A percentile compares a stretch with the other conserved stretches of the same genome.
These are phyloP conservation scores for Sigmodon hispidus DNA, from an alignment of 2,113 vertebrate genomes.

Conservation along the genomic window DNA sequence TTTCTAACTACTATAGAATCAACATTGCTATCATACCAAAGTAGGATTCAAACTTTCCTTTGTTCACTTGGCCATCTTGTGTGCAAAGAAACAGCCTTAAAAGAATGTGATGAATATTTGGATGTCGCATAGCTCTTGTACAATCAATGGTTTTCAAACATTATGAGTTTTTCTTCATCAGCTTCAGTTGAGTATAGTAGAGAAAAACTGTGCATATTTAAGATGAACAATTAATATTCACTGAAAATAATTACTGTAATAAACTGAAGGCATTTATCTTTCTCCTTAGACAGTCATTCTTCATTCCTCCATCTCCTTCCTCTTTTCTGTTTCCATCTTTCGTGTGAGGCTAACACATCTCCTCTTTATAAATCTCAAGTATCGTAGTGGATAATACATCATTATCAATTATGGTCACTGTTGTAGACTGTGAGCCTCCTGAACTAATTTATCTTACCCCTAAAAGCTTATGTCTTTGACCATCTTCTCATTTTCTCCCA, in stretches of 20 bases:
- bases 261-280: neutral
- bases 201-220: neutral
- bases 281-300: neutral
- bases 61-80: neutral
- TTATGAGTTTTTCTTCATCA: neutral
- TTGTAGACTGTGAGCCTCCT: neutral
- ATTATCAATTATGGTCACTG: neutral
- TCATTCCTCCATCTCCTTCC: neutral
- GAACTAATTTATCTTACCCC: neutral
- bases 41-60: neutral
- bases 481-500: neutral
- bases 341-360: neutral
- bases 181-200: neutral
- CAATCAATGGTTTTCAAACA: slow-evolving; percentile 11
- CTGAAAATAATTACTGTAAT: neutral
- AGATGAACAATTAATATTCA: neutral
- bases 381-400: neutral
- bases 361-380: neutral
- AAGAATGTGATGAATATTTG: neutral
- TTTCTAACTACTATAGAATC: neutral
- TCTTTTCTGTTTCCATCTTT: neutral
- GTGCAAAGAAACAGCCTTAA: neutral
- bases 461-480: neutral
- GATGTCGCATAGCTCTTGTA: neutral
- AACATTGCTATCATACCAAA: neutral